Evolutionary conservation across 2,797 vertebrate genomes (phyloP).

Genomic region (Typhlichthys eigenmanni): DNA sequence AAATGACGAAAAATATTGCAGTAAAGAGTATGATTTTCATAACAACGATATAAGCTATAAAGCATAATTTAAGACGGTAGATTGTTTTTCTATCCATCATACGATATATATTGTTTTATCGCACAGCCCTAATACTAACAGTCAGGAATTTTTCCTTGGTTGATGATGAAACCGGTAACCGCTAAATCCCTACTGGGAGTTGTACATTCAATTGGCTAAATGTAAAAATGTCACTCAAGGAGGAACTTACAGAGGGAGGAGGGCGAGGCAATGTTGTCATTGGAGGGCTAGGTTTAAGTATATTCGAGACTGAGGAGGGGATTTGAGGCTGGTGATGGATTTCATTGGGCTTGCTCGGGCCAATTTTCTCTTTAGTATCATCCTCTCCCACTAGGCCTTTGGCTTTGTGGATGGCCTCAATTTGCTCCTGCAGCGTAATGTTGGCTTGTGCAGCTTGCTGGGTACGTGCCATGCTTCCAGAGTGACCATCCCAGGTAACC

Average conservation of each 20-base stretch:
- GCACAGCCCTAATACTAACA: too few relatives aligned
- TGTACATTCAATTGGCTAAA: neutral
- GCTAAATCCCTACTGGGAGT: neutral
- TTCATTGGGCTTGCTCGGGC: constrained; percentile 95
- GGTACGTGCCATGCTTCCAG: constrained; percentile 98
- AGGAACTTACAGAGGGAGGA: constrained; percentile 78
- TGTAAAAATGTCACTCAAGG: neutral
- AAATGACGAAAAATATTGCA: too few relatives aligned
- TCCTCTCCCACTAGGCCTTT: constrained; percentile 98
- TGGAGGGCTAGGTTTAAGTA: constrained; percentile 81
- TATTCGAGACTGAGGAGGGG: constrained; percentile 70
- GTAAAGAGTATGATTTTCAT: too few relatives aligned
- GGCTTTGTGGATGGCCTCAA: constrained; percentile 98
- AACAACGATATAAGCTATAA: too few relatives aligned
- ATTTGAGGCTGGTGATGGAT: constrained; percentile 82
- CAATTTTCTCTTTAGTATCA: constrained; percentile 96
- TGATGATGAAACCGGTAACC: too few relatives aligned
- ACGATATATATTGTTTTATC: too few relatives aligned
- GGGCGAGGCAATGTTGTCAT: constrained; percentile 80
- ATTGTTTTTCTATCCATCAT: too few relatives aligned
- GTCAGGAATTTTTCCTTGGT: too few relatives aligned
- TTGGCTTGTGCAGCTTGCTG: constrained; percentile 98
- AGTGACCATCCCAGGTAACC: constrained; percentile 99
- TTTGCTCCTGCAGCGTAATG: constrained; percentile 98
- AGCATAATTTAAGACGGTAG: too few relatives aligned